Conservation (phyloP, 2,797 vertebrate genomes). For the Fundulus diaphanus region DNA sequence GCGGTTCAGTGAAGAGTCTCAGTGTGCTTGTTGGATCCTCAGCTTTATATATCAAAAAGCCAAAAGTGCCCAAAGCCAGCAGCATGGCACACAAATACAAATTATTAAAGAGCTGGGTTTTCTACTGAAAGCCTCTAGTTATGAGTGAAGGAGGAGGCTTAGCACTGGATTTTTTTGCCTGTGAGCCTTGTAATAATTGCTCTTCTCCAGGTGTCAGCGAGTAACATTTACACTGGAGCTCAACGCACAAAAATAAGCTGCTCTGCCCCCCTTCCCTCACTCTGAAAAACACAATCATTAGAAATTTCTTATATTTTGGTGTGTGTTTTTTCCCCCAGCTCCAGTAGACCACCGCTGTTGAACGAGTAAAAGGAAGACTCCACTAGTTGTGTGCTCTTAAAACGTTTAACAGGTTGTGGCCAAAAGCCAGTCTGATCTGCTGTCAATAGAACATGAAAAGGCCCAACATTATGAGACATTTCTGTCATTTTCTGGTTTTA, state of each 20-base stretch:
- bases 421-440: slow-evolving; percentile 48
- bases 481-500: slow-evolving; percentile 6
- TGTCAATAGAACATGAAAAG: slow-evolving; percentile 29
- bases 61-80: slow-evolving; percentile 60
- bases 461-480: slow-evolving; percentile 20
- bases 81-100: slow-evolving; percentile 68
- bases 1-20: slow-evolving; percentile 39
- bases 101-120: slow-evolving; percentile 70
- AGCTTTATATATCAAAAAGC: slow-evolving; percentile 51
- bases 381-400: slow-evolving; percentile 59
- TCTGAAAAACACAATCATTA: slow-evolving; percentile 14
- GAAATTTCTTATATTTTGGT: slow-evolving; percentile 29
- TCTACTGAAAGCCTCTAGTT: slow-evolving; percentile 64
- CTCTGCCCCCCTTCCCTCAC: slow-evolving; percentile 5
- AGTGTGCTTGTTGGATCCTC: slow-evolving; percentile 54
- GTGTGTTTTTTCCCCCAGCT: slow-evolving; percentile 16
- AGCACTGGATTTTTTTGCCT: slow-evolving; percentile 50
- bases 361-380: slow-evolving; percentile 43
- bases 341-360: slow-evolving; percentile 27
- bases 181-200: slow-evolving; percentile 60
- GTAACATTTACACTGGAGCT: slow-evolving; percentile 38
- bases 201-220: slow-evolving; percentile 50
- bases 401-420: slow-evolving; percentile 69
- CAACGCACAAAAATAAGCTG: slow-evolving; percentile 26
- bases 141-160: slow-evolving; percentile 35